These are phyloP conservation scores for Spinus pinus DNA, from an alignment of 2,797 vertebrate species.

Conservation along the genomic window DNA sequence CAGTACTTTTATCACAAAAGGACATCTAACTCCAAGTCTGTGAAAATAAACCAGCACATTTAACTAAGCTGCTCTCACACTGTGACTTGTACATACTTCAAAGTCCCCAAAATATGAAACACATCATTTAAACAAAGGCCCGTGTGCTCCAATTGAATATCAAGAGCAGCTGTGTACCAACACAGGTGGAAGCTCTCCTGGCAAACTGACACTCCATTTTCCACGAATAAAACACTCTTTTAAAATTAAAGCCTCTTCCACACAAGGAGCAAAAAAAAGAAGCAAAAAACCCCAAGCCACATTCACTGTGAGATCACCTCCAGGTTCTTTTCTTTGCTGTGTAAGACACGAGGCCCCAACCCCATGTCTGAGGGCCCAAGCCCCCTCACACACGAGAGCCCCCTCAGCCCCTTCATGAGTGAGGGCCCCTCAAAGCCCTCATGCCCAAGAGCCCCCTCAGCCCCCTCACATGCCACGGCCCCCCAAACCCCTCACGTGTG, in stretches of 20 bases:
- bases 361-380: neutral
- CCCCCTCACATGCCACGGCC: too few relatives aligned
- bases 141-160: fast-evolving
- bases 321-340: neutral
- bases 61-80: neutral
- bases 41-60: neutral
- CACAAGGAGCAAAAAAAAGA: neutral
- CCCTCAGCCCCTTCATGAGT: neutral
- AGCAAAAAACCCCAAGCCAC: neutral
- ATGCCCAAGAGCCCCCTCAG: too few relatives aligned
- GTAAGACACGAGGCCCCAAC: too few relatives aligned
- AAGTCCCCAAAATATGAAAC: neutral
- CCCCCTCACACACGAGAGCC: fast-evolving
- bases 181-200: neutral
- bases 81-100: neutral
- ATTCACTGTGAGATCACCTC: too few relatives aligned
- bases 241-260: neutral
- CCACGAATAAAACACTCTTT: neutral
- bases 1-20: neutral
- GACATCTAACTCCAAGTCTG: neutral
- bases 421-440: too few relatives aligned
- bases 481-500: too few relatives aligned
- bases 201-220: neutral
- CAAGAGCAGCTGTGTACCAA: neutral
- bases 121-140: neutral